Percentiles rank a stretch among this genome's conserved stretches.
These are phyloP conservation scores for Vipera latastei DNA, from an alignment of 2,797 vertebrate genomes.

Conservation along the genomic window DNA sequence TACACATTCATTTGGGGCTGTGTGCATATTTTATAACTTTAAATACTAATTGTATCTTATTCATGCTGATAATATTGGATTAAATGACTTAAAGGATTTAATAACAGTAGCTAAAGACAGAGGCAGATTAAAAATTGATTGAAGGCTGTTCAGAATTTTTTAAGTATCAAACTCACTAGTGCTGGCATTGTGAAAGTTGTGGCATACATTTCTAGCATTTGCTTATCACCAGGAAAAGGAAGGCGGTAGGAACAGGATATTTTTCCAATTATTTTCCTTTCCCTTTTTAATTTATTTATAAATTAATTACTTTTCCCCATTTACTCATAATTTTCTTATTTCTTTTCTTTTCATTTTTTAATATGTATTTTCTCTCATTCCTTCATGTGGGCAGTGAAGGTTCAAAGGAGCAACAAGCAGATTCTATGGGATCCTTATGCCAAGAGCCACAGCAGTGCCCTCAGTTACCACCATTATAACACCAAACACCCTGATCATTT, in stretches of 20 bases:
- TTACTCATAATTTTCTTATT: slow-evolving; percentile 67
- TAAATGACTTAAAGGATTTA: slow-evolving; percentile 52
- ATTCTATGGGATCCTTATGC: slow-evolving; percentile 81
- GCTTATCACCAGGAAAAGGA: slow-evolving; percentile 45
- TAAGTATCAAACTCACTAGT: slow-evolving; percentile 32
- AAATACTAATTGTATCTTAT: slow-evolving; percentile 45
- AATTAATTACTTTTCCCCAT: slow-evolving; percentile 73
- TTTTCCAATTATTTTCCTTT: slow-evolving; percentile 59
- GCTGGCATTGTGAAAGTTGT: slow-evolving; percentile 38
- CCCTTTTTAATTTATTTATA: slow-evolving; percentile 56
- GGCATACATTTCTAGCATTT: slow-evolving; percentile 41
- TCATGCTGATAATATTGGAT: slow-evolving; percentile 41
- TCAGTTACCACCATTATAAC: slow-evolving; percentile 85
- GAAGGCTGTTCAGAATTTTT: slow-evolving; percentile 40
- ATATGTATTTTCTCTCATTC: slow-evolving; percentile 67
- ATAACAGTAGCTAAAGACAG: slow-evolving; percentile 36
- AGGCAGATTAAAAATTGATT: slow-evolving; percentile 62
- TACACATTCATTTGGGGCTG: slow-evolving; percentile 39
- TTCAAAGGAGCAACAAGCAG: slow-evolving; percentile 90
- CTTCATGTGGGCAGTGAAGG: slow-evolving; percentile 86
- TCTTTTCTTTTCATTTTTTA: slow-evolving; percentile 47
- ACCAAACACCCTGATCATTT: slow-evolving; percentile 88
- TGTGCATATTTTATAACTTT: slow-evolving; percentile 56
- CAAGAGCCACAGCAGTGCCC: slow-evolving; percentile 80
- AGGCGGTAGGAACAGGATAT: slow-evolving; percentile 5